Percentiles rank a stretch among this genome's conserved stretches.
These are phyloP conservation scores for Scomber japonicus DNA, from an alignment of 2,113 vertebrate genomes.

Conservation along the genomic window DNA sequence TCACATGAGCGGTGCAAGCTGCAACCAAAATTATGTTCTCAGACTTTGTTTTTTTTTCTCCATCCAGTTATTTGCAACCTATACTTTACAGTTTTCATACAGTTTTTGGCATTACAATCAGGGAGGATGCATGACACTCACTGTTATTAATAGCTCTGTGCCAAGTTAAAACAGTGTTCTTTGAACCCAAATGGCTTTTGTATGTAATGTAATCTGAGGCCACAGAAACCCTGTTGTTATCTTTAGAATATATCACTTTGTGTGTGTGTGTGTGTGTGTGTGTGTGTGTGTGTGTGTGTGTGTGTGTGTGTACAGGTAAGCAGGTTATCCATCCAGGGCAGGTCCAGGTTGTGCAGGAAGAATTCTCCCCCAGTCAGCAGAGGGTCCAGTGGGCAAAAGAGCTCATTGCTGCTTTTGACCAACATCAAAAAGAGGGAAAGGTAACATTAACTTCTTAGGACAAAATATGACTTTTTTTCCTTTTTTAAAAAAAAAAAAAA, in stretches of 20 bases:
- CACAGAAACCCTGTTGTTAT: conserved; percentile 20
- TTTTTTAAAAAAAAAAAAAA: no score
- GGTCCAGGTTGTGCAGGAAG: conserved; percentile 93
- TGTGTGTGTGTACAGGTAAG: conserved; percentile 87
- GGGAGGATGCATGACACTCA: background rate
- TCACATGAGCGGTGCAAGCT: background rate
- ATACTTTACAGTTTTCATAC: background rate
- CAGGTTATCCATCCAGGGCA: conserved; percentile 99
- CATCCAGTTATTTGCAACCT: background rate
- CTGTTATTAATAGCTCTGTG: conserved; percentile 12
- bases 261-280: background rate
- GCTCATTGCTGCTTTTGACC: conserved; percentile 93
- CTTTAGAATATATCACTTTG: conserved; percentile 27
- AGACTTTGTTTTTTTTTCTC: background rate
- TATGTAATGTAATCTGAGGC: conserved; percentile 9
- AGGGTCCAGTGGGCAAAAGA: conserved; percentile 94
- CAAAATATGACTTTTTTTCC: background rate
- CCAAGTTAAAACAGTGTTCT: conserved; percentile 10
- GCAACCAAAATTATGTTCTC: background rate
- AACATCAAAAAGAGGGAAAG: conserved; percentile 96
- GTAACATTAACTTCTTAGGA: conserved; percentile 77
- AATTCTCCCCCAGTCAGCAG: conserved; percentile 94
- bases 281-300: background rate
- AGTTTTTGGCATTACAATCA: background rate
- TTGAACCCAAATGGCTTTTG: background rate